Evolutionary conservation across 2,113 vertebrate genomes (phyloP), one percentile per base, ranked within the genome.

Genomic region (Pelecanus crispus): DNA sequence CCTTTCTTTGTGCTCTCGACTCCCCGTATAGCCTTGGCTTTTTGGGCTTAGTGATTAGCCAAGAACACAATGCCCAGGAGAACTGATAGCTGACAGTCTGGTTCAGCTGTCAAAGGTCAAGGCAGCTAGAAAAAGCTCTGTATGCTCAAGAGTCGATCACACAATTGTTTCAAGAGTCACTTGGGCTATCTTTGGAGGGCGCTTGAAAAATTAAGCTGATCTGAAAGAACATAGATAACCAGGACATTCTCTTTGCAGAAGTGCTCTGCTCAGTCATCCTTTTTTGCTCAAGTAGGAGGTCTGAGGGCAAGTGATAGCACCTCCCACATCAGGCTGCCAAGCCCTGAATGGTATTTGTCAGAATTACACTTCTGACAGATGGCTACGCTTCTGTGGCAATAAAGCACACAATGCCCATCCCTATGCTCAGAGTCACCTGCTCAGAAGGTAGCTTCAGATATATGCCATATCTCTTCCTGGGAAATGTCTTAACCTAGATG

Each of bases 11-110:
- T 77, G 59, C 59, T 88, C 70, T 45, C 10, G 2, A 2, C 34
- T 81, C 7, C 38, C 26, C 14, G 0, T 5, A 2, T n/a, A 62
- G 74, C 73, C 21, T 5, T 28, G 34, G 16, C 10, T 75, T 29
- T 8, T 26, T 61, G 22, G 26, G 36, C 45, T 71, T n/a, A 55
- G 80, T 6, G 42, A 42, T 74, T 66, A 75, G 47, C 38, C 44
- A 59, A 53, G 55, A 66, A 32, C 47, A 67, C 22, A 21, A 3
- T 0, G 3, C 61, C 44, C 61, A 24, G 17, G 42, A 71, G 79
- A 94, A 21, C 31, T 12, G 58, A 29, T 7, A 90, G 36, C 52
- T 88, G 34, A 58, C 0, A 0, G 2, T 47, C 34, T 45, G 17
- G 71, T 71, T 74, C 36, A 62, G 61, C 55, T 89, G n/a, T 29